These are phyloP conservation scores for Seriola quinqueradiata DNA, from an alignment of 2,113 vertebrate species.

Conservation along the genomic window DNA sequence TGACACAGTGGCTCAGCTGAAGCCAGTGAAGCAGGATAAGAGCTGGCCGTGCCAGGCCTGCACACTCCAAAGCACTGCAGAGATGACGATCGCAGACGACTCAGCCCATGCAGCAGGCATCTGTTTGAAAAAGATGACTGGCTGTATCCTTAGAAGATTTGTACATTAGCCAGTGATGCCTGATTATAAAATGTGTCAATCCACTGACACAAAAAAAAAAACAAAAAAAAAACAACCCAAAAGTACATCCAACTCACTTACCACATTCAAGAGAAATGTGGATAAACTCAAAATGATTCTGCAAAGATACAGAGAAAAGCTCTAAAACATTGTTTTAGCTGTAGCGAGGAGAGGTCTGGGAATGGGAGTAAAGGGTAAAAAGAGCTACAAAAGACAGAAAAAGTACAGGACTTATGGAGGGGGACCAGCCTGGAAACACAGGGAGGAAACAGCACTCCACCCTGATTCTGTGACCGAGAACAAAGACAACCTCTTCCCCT, in stretches of 20 bases:
- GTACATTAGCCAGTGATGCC: background rate
- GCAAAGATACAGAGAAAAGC: constrained; percentile 39
- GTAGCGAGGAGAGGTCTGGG: constrained; percentile 53
- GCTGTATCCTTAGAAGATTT: constrained; percentile 30
- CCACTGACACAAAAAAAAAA: background rate
- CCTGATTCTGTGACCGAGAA: constrained; percentile 78
- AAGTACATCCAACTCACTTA: constrained; percentile 29
- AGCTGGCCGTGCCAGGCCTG: constrained; percentile 68
- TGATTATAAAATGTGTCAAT: constrained; percentile 13
- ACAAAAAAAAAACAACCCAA: constrained; percentile 4
- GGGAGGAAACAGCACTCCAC: constrained; percentile 85
- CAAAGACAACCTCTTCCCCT: constrained; percentile 80
- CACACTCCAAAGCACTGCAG: constrained; percentile 66
- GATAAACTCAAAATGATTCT: constrained; percentile 35
- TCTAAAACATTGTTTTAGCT: constrained; percentile 37
- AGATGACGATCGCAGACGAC: constrained; percentile 56
- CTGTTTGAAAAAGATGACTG: constrained; percentile 41
- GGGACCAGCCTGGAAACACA: constrained; percentile 76
- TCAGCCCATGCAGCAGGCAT: constrained; percentile 50
- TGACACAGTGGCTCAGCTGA: constrained; percentile 72
- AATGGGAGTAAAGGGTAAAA: constrained; percentile 55
- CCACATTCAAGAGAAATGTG: constrained; percentile 24
- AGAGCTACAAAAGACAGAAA: constrained; percentile 61
- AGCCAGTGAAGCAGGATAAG: constrained; percentile 72
- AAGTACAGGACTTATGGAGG: constrained; percentile 48